These are phyloP conservation scores for Leptinotarsa juncta DNA, from an alignment of 2,888 invertebrate species.

Conservation along the genomic window DNA sequence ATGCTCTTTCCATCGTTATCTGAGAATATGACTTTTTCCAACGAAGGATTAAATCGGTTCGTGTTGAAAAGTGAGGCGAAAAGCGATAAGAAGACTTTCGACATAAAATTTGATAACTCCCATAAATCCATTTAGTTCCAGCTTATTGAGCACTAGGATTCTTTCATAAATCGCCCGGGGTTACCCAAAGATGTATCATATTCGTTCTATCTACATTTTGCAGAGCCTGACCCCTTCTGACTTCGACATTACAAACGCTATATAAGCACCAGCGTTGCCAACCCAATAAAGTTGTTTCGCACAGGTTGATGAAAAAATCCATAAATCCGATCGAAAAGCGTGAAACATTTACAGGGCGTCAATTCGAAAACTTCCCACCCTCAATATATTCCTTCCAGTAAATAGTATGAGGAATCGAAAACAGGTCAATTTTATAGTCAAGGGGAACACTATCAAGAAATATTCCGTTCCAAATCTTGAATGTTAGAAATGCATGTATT, in stretches of 20 bases:
- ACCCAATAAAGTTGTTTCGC: too few species aligned
- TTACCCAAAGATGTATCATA: conserved; percentile 57
- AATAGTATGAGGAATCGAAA: too few species aligned
- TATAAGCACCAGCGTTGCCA: conserved; percentile 46
- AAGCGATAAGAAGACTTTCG: conserved; percentile 54
- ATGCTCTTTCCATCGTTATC: conserved; percentile 1
- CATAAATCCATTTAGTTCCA: conserved; percentile 60
- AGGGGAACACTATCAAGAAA: too few species aligned
- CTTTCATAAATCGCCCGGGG: conserved; percentile 54
- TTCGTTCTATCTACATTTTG: conserved; percentile 59
- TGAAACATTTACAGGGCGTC: too few species aligned
- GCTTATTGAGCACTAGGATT: conserved; percentile 58
- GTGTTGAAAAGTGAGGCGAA: conserved; percentile 53
- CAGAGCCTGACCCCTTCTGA: conserved; percentile 57
- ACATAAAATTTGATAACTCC: conserved; percentile 59
- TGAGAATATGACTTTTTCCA: conserved; percentile 40
- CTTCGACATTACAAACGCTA: conserved; percentile 53
- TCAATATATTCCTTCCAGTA: too few species aligned
- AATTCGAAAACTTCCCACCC: too few species aligned
- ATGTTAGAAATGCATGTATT: too few species aligned
- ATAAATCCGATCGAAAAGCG: too few species aligned
- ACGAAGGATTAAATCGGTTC: conserved; percentile 24
- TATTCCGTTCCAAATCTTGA: too few species aligned
- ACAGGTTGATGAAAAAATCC: too few species aligned
- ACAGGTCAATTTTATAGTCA: too few species aligned